These are phyloP conservation scores for Oreocharis arfaki DNA, from an alignment of 2,113 vertebrate species.

Conservation along the genomic window DNA sequence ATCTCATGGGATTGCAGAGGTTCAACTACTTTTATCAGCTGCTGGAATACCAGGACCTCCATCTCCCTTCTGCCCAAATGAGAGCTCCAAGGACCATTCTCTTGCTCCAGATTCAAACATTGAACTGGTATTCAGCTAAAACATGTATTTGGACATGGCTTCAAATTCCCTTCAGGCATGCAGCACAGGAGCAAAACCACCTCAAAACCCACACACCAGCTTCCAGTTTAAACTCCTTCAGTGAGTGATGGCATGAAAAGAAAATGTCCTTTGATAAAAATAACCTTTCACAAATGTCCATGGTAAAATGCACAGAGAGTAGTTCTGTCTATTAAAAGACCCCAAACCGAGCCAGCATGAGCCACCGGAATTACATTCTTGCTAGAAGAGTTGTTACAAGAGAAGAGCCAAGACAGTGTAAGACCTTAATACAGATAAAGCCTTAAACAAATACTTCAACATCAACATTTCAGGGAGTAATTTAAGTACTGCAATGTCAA, in stretches of 20 bases:
- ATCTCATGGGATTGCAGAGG: neutral
- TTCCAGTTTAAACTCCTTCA: neutral
- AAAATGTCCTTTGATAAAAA: neutral
- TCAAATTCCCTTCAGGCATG: neutral
- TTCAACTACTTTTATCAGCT: neutral
- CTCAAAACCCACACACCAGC: neutral
- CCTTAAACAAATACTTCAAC: conserved; percentile 36
- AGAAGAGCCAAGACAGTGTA: neutral
- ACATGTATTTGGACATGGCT: neutral
- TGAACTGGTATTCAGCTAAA: neutral
- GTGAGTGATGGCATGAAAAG: neutral
- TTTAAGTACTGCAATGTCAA: conserved; percentile 16
- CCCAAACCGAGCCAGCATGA: neutral
- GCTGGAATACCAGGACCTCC: neutral
- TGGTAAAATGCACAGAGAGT: neutral
- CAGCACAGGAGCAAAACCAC: neutral
- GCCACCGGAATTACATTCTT: neutral
- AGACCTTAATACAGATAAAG: conserved; percentile 52
- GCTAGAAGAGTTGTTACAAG: conserved; percentile 23
- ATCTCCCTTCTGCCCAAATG: neutral
- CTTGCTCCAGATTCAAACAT: neutral
- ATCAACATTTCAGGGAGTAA: conserved; percentile 33
- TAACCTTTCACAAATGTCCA: neutral
- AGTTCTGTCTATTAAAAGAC: neutral
- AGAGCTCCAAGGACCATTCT: neutral